Percentiles rank a stretch among this genome's conserved stretches.
Evolutionary conservation across 2,888 invertebrate genomes (phyloP).

Genomic region (Drosophila maculinotata): DNA sequence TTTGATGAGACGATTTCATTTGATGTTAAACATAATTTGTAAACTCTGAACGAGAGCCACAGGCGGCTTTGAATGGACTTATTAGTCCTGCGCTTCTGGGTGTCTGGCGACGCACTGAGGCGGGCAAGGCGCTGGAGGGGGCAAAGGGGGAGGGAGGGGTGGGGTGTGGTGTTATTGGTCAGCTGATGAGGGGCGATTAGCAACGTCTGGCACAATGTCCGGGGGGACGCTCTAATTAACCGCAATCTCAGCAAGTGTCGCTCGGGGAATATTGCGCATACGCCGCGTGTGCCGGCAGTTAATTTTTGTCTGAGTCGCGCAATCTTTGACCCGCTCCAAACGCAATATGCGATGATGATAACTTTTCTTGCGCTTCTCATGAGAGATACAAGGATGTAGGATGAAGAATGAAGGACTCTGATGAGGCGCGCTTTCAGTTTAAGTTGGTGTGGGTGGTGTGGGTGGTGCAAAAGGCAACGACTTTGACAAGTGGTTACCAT

Average conservation of each 20-base stretch:
- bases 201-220: slow-evolving; percentile 23
- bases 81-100: slow-evolving; percentile 26
- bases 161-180: slow-evolving; percentile 30
- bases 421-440: not conserved
- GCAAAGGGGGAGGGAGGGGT: accelerated
- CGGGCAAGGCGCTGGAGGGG: not conserved
- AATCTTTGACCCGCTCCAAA: slow-evolving; percentile 29
- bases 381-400: not conserved
- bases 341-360: slow-evolving; percentile 53
- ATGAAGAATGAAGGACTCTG: too few relatives aligned
- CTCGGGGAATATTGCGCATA: slow-evolving; percentile 53
- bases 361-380: slow-evolving; percentile 32
- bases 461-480: slow-evolving; percentile 7
- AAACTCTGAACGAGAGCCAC: slow-evolving; percentile 24
- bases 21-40: slow-evolving; percentile 44
- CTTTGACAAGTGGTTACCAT: slow-evolving; percentile 76
- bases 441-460: not conserved
- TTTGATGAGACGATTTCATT: slow-evolving; percentile 52
- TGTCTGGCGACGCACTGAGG: not conserved
- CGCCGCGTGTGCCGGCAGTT: slow-evolving; percentile 46
- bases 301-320: slow-evolving; percentile 3
- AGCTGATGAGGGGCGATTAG: slow-evolving; percentile 49
- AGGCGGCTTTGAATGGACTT: slow-evolving; percentile 44
- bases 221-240: slow-evolving; percentile 46
- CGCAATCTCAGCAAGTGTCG: slow-evolving; percentile 52